Percentiles rank a stretch among this genome's conserved stretches.
phyloP scores from a whole-genome alignment of 2,888 invertebrate species.

The Lutraria lutraria region DNA sequence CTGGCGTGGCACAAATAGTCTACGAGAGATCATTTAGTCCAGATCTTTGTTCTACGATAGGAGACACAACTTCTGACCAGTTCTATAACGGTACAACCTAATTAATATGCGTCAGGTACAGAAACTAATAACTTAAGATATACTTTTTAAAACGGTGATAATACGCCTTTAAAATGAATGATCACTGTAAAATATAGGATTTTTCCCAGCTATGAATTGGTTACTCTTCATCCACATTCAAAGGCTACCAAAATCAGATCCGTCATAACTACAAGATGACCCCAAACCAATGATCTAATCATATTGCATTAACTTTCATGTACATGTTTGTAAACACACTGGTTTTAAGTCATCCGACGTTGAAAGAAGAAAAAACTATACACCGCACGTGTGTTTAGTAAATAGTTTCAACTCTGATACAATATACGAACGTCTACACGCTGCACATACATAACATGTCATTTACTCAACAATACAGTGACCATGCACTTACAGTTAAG shows the following conservation, averaged over 20 bases:
- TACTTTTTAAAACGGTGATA: too few species aligned
- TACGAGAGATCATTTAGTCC: conserved; percentile 19
- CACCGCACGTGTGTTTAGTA: not conserved
- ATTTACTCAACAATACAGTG: not conserved
- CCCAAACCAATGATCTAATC: not conserved
- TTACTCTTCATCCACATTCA: conserved; percentile 12
- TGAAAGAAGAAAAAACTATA: not conserved
- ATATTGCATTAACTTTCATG: not conserved
- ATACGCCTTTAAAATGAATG: too few species aligned
- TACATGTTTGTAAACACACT: not conserved
- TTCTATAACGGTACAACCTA: not conserved
- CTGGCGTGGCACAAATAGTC: conserved; percentile 27
- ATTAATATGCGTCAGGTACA: not conserved
- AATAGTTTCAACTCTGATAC: not conserved
- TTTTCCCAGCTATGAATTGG: too few species aligned
- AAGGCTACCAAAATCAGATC: not conserved
- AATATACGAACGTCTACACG: not conserved
- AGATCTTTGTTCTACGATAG: not conserved
- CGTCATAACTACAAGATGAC: not conserved
- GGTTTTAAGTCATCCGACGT: not conserved
- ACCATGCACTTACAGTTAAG: not conserved
- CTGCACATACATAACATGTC: conserved; percentile 3
- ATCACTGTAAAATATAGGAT: too few species aligned
- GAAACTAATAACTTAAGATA: too few species aligned
- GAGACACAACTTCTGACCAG: not conserved